Percentiles rank a stretch among this genome's conserved stretches.
Conservation (phyloP, 2,797 vertebrate species). For the Gymnocypris eckloni region DNA sequence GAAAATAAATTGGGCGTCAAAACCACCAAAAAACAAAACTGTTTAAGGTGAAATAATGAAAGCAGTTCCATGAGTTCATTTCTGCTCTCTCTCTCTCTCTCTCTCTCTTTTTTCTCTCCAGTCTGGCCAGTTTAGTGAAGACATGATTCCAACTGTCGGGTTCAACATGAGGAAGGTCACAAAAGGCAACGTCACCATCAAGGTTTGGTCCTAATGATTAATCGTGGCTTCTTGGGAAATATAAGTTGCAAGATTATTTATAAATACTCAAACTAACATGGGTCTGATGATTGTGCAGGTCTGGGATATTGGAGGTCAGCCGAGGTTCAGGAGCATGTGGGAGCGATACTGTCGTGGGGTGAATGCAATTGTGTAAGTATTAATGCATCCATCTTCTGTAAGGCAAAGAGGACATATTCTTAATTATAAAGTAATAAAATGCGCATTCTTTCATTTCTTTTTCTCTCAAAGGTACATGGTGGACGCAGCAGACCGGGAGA, state of each 20-base stretch:
- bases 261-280: constrained; percentile 12
- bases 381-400: neutral
- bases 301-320: constrained; percentile 98
- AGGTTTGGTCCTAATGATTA: constrained; percentile 77
- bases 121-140: constrained; percentile 99
- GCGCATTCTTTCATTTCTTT: neutral
- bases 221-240: neutral
- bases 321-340: constrained; percentile 99
- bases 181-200: constrained; percentile 99
- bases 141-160: constrained; percentile 99
- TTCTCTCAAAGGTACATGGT: constrained; percentile 90
- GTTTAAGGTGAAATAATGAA: neutral
- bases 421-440: neutral
- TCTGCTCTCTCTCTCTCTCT: neutral
- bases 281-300: constrained; percentile 77
- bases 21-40: neutral
- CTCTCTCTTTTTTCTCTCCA: constrained; percentile 64
- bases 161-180: constrained; percentile 99
- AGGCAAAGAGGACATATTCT: neutral
- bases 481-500: constrained; percentile 96
- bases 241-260: neutral
- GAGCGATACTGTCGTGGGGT: constrained; percentile 97
- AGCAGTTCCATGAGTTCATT: neutral
- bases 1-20: neutral
- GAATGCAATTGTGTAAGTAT: constrained; percentile 96